A percentile compares a stretch with the other conserved stretches of the same genome.
phyloP scores from a whole-genome alignment of 92 coral and sea anemone genomes.

The Blastomussa wellsi region DNA sequence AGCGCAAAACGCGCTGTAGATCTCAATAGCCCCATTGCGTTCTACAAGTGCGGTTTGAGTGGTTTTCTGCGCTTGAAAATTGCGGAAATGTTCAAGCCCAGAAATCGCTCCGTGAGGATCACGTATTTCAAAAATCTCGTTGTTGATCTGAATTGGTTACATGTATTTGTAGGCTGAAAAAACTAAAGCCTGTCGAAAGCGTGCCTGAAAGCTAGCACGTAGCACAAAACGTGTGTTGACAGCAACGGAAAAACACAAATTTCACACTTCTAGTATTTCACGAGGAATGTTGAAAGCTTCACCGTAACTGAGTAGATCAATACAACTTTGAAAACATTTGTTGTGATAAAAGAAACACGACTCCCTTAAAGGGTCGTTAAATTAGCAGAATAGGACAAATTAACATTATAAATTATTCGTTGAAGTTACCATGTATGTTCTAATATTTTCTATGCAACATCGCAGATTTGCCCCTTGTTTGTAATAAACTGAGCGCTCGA shows the following conservation, averaged over 20 bases:
- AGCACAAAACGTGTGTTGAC: not conserved
- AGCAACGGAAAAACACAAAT: not conserved
- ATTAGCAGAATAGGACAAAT: not conserved
- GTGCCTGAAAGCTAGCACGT: not conserved
- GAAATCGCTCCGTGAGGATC: not conserved
- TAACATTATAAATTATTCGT: not conserved
- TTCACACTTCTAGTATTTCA: not conserved
- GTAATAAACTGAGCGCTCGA: not conserved
- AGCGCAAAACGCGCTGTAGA: not conserved
- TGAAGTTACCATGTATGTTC: not conserved
- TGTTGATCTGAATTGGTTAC: not conserved
- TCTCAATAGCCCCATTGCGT: not conserved
- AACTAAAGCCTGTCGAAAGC: not conserved
- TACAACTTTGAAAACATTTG: not conserved
- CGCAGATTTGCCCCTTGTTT: not conserved
- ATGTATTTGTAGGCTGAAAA: not conserved
- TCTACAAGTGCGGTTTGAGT: not conserved
- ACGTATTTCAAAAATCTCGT: not conserved
- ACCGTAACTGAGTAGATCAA: not conserved
- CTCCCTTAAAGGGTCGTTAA: not conserved
- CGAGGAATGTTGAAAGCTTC: not conserved
- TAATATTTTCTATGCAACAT: not conserved
- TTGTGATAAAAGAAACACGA: not conserved
- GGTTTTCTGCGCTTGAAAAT: not conserved
- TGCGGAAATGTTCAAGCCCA: no score